phyloP scores from a whole-genome alignment of 2,113 vertebrate genomes.

The Brachyhypopomus gauderio region DNA sequence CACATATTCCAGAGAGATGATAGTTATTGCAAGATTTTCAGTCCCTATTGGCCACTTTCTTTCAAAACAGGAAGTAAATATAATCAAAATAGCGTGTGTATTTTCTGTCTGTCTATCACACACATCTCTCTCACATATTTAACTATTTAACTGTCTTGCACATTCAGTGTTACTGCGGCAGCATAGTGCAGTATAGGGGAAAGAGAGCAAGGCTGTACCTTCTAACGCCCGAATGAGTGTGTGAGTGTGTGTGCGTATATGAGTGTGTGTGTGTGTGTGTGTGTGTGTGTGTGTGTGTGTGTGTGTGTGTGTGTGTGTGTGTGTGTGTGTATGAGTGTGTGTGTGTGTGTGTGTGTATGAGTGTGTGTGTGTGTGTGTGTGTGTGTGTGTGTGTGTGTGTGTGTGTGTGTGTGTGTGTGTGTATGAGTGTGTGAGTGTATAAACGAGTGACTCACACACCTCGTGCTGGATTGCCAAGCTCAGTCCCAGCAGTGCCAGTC shows the following conservation, averaged over 20 bases:
- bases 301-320: neutral
- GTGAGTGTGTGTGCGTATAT: neutral
- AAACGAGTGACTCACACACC: slow-evolving; percentile 15
- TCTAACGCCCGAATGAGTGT: too few relatives aligned
- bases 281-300: neutral
- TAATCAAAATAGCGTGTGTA: too few relatives aligned
- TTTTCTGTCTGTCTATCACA: too few relatives aligned
- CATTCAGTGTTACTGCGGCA: too few relatives aligned
- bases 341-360: neutral
- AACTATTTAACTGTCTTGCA: too few relatives aligned
- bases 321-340: neutral
- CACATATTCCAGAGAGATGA: too few relatives aligned
- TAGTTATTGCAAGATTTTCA: too few relatives aligned
- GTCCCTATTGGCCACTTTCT: too few relatives aligned
- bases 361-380: neutral
- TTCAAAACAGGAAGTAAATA: too few relatives aligned
- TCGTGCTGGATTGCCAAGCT: neutral
- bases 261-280: neutral
- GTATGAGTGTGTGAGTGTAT: neutral
- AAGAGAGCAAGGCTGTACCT: too few relatives aligned
- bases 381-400: slow-evolving; percentile 2
- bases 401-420: neutral
- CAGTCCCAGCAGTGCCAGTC: slow-evolving; percentile 17
- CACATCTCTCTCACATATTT: too few relatives aligned
- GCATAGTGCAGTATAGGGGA: too few relatives aligned